Conservation (phyloP, 2,888 invertebrate species). For the Dexiosoma caninum region DNA sequence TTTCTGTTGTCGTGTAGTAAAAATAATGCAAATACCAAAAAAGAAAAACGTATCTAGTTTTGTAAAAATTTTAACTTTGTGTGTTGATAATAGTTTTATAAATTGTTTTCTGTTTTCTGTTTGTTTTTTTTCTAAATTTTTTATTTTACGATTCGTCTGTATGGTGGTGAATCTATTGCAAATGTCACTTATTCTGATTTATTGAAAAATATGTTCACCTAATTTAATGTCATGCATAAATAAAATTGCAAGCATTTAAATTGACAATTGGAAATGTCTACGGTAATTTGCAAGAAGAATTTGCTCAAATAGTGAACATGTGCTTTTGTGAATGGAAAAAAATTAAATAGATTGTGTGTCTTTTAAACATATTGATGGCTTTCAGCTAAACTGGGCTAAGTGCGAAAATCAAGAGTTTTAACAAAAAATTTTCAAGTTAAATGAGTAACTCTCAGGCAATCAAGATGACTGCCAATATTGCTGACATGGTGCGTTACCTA, state of each 20-base stretch:
- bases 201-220: conserved; percentile 51
- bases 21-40: background rate
- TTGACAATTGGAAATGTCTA: conserved; percentile 30
- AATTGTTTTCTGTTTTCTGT: conserved; percentile 24
- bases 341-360: too few relatives aligned
- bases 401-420: too few relatives aligned
- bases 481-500: too few relatives aligned
- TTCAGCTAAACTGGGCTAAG: background rate
- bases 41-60: background rate
- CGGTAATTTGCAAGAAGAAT: background rate
- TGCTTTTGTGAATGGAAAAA: background rate
- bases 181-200: conserved; percentile 47
- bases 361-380: background rate
- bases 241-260: conserved; percentile 32
- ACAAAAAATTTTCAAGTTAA: too few relatives aligned
- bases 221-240: conserved; percentile 58
- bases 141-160: conserved; percentile 24
- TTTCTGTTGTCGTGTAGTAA: background rate
- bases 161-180: conserved; percentile 33
- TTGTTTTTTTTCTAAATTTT: background rate
- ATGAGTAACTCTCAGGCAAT: too few relatives aligned
- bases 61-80: conserved; percentile 1
- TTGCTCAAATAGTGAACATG: background rate
- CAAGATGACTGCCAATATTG: too few relatives aligned
- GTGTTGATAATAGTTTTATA: conserved; percentile 50